Evolutionary conservation across 2,113 vertebrate species (phyloP).

Genomic region (Peucedramus taeniatus): DNA sequence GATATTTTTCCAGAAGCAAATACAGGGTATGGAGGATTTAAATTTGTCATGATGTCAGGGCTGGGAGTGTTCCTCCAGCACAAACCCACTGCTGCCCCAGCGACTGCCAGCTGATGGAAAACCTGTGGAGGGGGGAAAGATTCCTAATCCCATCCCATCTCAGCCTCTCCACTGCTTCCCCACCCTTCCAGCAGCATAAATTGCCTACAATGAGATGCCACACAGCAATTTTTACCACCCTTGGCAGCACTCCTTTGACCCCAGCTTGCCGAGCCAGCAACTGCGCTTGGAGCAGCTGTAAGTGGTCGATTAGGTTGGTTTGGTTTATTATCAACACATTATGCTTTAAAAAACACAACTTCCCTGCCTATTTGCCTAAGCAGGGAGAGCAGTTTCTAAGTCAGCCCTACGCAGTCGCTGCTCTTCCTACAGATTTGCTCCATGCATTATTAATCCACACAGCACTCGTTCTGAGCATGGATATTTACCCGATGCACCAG

Average conservation of each 20-base stretch:
- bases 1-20: neutral
- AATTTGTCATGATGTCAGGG: rapidly evolving
- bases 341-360: conserved; percentile 8
- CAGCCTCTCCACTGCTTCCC: neutral
- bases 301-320: neutral
- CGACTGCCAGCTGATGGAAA: rapidly evolving
- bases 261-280: neutral
- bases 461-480: neutral
- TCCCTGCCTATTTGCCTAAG: conserved; percentile 12
- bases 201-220: rapidly evolving
- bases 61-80: neutral
- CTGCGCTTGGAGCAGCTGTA: neutral
- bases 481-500: conserved; percentile 26
- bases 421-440: conserved; percentile 13
- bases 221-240: neutral
- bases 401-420: neutral
- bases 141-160: neutral
- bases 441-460: conserved; percentile 43
- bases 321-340: neutral
- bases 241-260: rapidly evolving
- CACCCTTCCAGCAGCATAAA: neutral
- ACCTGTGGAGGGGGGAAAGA: neutral
- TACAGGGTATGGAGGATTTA: rapidly evolving
- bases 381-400: neutral
- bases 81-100: neutral